Percentiles rank a stretch among this genome's conserved stretches.
These are phyloP conservation scores for Campylomormyrus numenius DNA, from an alignment of 2,113 vertebrate genomes.

Conservation along the genomic window DNA sequence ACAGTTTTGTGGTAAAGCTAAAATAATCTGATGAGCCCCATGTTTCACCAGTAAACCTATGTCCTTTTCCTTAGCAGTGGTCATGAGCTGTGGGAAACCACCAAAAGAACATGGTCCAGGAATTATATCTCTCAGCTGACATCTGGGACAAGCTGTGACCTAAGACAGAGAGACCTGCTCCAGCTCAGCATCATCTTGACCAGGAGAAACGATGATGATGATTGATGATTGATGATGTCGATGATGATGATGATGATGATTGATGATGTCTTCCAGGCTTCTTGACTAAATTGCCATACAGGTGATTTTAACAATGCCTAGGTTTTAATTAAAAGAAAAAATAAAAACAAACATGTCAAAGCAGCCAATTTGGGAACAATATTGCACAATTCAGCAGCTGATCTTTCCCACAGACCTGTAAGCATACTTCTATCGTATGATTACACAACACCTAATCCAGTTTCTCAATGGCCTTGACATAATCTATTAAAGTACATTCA, in stretches of 20 bases:
- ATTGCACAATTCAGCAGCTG: background rate
- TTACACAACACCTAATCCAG: background rate
- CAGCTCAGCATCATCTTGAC: background rate
- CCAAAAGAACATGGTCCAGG: background rate
- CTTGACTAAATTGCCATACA: background rate
- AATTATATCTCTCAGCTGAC: background rate
- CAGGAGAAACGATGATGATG: background rate
- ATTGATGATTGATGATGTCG: background rate
- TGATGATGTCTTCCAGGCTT: background rate
- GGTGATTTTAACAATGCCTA: background rate
- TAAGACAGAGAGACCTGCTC: background rate
- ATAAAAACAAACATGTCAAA: background rate
- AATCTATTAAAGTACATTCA: background rate
- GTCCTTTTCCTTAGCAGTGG: background rate
- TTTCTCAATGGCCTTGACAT: background rate
- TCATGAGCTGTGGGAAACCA: background rate
- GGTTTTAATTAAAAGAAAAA: background rate
- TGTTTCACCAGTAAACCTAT: background rate
- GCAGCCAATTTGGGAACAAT: background rate
- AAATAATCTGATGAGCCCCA: background rate
- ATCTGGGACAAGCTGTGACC: background rate
- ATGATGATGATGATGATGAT: background rate
- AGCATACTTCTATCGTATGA: background rate
- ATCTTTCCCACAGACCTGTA: background rate
- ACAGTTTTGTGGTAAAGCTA: background rate